Evolutionary conservation across 2,113 vertebrate species (phyloP), one percentile per base, ranked within the genome.

Genomic region (Neodon shergylaensis): DNA sequence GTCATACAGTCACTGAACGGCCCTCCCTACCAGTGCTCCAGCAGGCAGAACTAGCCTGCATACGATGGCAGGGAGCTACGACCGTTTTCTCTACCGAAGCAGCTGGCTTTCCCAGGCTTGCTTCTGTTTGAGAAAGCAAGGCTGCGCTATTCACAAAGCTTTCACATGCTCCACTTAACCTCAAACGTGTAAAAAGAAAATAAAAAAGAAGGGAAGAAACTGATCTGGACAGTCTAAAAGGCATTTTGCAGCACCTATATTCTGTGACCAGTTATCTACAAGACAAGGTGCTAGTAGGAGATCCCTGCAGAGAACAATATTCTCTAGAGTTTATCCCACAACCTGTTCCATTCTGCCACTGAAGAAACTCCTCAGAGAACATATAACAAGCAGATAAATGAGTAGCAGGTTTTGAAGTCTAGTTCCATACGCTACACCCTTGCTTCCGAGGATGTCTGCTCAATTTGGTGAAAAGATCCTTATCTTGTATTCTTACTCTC

Each of bases 271-370:
- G 66, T 92, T 68, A 96, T 54, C 70, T 91, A 88, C 44, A 95
- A 73, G 70, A 77, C 91, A 93, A 72, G 39, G 78, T 68, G 88
- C 31, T 85, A 90, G 84, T 39, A 68, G 52, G 58, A 94, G 83
- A 79, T 95, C 87, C 86, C 96, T 82, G 13, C 2, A 82, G 96
- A 91, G 87, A 96, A 95, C 36, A 91, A 63, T 36, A 93, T 31
- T 95, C 97, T 96, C 95, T 61, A 93, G 94, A 93, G 91, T 54
- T 63, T 70, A 12, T 58, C 91, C 91, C 79, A 95, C 74, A 66
- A 91, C 63, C 70, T 91, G 85, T 93, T 95, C 93, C 82, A 91
- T 92, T 96, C 88, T 96, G 91, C 92, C 33, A 94, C 0, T 88
- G 84, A 73, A 93, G 70, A 97, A 93, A 93, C 92, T 61, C 90